Percentiles rank a stretch among this genome's conserved stretches.
phyloP scores from a whole-genome alignment of 2,113 vertebrate species.

The Megaptera novaeangliae region DNA sequence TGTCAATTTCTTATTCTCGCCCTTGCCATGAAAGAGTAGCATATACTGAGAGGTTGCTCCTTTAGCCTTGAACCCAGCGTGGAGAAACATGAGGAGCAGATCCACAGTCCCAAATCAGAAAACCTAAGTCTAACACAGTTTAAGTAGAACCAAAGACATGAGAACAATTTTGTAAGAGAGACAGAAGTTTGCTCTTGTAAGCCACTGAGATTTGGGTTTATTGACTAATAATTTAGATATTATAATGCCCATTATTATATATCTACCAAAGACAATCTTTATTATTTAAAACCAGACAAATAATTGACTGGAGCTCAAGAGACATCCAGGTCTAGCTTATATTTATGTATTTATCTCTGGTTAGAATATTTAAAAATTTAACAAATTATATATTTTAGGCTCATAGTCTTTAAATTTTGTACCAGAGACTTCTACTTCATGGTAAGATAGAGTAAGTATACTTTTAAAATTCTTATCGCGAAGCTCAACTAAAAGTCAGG shows the following conservation, averaged over 20 bases:
- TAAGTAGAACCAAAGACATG: neutral
- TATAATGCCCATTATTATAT: neutral
- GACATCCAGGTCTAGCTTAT: neutral
- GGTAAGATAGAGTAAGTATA: neutral
- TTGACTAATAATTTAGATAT: neutral
- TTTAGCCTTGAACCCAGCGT: neutral
- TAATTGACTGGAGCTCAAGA: neutral
- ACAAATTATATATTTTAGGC: neutral
- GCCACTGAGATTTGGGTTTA: neutral
- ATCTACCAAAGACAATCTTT: neutral
- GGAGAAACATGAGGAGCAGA: neutral
- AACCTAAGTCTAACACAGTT: neutral
- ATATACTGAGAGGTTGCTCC: neutral
- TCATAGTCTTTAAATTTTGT: neutral
- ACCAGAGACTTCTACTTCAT: neutral
- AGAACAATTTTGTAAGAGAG: neutral
- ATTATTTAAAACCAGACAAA: neutral
- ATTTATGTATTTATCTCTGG: neutral
- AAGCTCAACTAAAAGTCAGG: neutral
- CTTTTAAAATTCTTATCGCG: neutral
- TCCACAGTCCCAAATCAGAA: neutral
- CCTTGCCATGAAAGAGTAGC: neutral
- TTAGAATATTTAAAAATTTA: neutral
- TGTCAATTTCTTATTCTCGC: neutral
- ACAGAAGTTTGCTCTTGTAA: neutral